Percentiles rank a stretch among this genome's conserved stretches.
Evolutionary conservation across 2,888 invertebrate genomes (phyloP).

Genomic region (Idaea dimidiata): DNA sequence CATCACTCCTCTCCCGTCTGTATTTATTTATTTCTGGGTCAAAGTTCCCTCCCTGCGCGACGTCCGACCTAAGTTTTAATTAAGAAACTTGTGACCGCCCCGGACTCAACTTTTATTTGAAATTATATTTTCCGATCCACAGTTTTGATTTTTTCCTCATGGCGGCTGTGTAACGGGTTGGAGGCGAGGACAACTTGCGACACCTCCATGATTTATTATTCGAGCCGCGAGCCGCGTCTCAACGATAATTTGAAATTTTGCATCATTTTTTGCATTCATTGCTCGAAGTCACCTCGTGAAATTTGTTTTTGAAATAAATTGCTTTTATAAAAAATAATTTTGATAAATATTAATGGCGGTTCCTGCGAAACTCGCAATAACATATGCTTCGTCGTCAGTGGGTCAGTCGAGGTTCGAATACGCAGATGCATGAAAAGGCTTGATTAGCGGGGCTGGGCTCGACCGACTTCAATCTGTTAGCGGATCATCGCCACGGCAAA

Average conservation of each 20-base stretch:
- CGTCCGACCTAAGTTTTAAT: slow-evolving; percentile 80
- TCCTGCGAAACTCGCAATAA: neutral
- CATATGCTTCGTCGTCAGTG: slow-evolving; percentile 9
- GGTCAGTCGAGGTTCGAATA: slow-evolving; percentile 29
- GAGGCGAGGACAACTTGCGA: slow-evolving; percentile 61
- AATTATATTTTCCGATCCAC: slow-evolving; percentile 77
- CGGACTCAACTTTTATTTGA: slow-evolving; percentile 76
- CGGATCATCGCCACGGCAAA: slow-evolving; percentile 70
- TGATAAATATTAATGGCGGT: neutral
- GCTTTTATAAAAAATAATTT: slow-evolving; percentile 6
- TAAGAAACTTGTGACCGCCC: slow-evolving; percentile 80
- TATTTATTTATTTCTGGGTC: slow-evolving; percentile 81
- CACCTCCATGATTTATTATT: slow-evolving; percentile 72
- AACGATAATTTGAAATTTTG: slow-evolving; percentile 58
- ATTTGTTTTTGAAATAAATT: slow-evolving; percentile 10
- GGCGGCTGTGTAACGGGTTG: slow-evolving; percentile 65
- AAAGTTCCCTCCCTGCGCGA: slow-evolving; percentile 69
- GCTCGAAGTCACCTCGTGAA: slow-evolving; percentile 18
- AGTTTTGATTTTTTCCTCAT: slow-evolving; percentile 67
- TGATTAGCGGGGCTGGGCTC: slow-evolving; percentile 64
- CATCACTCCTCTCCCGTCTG: slow-evolving; percentile 53
- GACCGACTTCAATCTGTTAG: slow-evolving; percentile 58
- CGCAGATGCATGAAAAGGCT: slow-evolving; percentile 40
- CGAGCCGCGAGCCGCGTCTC: slow-evolving; percentile 41
- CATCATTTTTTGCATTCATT: slow-evolving; percentile 37